These are phyloP conservation scores for Lepus oiostolus DNA, from an alignment of 2,797 vertebrate species.

Conservation along the genomic window DNA sequence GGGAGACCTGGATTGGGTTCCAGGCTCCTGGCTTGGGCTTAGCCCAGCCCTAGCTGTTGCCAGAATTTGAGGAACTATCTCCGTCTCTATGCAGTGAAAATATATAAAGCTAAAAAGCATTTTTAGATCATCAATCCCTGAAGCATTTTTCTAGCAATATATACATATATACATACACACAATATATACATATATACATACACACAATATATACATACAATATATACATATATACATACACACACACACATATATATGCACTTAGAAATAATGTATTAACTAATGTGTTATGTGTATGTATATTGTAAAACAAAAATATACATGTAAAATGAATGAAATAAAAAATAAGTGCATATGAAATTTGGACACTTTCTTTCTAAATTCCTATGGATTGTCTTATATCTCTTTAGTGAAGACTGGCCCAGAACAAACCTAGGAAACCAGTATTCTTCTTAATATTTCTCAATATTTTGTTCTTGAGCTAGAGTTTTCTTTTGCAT, in stretches of 20 bases:
- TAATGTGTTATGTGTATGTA: not conserved
- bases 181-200: too few relatives aligned
- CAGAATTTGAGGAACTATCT: too few relatives aligned
- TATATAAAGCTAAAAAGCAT: too few relatives aligned
- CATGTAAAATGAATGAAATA: not conserved
- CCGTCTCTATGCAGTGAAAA: too few relatives aligned
- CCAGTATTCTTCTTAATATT: not conserved
- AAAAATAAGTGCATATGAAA: not conserved
- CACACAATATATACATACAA: too few relatives aligned
- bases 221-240: too few relatives aligned
- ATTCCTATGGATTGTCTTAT: not conserved
- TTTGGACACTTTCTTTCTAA: not conserved
- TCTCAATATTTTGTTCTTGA: slow-evolving; percentile 19
- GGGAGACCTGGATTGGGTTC: too few relatives aligned
- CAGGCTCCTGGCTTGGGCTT: too few relatives aligned
- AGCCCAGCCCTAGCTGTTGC: too few relatives aligned
- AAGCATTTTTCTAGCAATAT: slow-evolving; percentile 19
- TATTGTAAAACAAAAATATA: slow-evolving; percentile 23
- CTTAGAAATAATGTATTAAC: slow-evolving; percentile 22
- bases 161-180: not conserved
- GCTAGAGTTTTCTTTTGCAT: slow-evolving; percentile 32
- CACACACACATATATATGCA: not conserved
- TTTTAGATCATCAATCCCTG: not conserved
- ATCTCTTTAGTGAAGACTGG: not conserved
- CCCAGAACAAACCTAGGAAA: not conserved